These are phyloP conservation scores for Crotalus horridus DNA, from an alignment of 2,113 vertebrate genomes.

Conservation along the genomic window DNA sequence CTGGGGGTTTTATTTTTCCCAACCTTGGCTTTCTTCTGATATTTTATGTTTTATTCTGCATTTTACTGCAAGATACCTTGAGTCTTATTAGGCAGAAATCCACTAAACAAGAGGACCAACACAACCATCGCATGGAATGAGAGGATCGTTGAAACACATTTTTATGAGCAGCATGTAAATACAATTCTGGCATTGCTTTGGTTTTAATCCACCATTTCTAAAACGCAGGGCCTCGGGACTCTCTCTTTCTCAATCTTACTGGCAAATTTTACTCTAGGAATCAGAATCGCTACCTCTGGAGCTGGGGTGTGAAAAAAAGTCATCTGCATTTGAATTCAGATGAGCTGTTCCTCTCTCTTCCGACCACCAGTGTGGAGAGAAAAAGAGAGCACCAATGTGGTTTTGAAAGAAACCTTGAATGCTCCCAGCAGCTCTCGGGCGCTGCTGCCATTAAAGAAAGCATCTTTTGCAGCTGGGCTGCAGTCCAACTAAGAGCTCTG, in stretches of 20 bases:
- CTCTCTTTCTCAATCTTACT: slow-evolving; percentile 35
- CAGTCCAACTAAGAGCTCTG: not conserved
- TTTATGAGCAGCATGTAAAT: not conserved
- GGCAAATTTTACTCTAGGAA: slow-evolving; percentile 36
- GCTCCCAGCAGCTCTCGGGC: not conserved
- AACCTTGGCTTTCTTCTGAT: not conserved
- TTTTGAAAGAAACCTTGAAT: not conserved
- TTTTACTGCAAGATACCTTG: not conserved
- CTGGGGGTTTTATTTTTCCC: not conserved
- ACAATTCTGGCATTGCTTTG: not conserved
- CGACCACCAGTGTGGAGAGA: too few relatives aligned
- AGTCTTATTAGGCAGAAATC: not conserved
- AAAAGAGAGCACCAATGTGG: not conserved
- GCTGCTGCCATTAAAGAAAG: not conserved
- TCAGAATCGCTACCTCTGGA: slow-evolving; percentile 30
- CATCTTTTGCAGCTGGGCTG: not conserved
- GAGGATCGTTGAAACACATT: not conserved
- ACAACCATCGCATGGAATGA: not conserved
- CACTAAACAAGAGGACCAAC: not conserved
- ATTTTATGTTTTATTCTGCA: not conserved
- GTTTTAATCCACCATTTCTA: slow-evolving; percentile 19
- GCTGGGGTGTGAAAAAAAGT: slow-evolving; percentile 1
- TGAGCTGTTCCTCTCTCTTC: not conserved
- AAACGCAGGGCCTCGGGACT: slow-evolving; percentile 19
- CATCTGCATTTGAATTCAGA: not conserved